Conservation (phyloP, 1,140 invertebrate species). For the Trachymyrmex septentrionalis region DNA sequence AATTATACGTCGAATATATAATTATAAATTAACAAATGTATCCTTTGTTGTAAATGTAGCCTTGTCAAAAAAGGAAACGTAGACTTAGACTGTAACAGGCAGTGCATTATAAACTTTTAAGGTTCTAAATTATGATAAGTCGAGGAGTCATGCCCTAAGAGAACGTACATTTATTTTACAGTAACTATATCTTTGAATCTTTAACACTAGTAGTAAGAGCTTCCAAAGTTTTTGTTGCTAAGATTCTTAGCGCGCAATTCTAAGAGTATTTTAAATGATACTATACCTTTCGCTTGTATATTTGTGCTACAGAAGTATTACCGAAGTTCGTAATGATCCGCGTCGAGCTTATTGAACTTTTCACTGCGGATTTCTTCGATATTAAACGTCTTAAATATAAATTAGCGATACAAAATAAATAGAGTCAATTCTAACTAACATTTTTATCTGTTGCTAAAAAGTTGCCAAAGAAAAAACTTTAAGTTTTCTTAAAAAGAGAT, state of each 20-base stretch:
- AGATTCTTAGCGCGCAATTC: not conserved
- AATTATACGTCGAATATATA: not conserved
- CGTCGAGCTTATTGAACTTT: not conserved
- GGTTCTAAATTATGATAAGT: not conserved
- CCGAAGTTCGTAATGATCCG: not conserved
- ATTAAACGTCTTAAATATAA: not conserved
- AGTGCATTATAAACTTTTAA: not conserved
- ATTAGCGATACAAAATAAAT: too few relatives aligned
- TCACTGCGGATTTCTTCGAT: not conserved
- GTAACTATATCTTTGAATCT: constrained; percentile 42
- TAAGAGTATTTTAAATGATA: constrained; percentile 27
- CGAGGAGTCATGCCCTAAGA: not conserved
- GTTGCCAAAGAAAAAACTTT: too few relatives aligned
- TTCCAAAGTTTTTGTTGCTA: not conserved
- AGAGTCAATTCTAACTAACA: too few relatives aligned
- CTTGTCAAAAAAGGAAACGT: not conserved
- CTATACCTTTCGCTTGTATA: not conserved
- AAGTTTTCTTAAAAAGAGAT: too few relatives aligned
- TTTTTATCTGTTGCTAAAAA: too few relatives aligned
- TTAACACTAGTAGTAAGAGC: constrained; percentile 13
- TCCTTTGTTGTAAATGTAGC: not conserved
- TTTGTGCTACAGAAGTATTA: not conserved
- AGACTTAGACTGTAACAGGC: not conserved
- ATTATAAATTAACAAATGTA: not conserved
- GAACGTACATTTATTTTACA: constrained; percentile 37